phyloP scores from a whole-genome alignment of 2,888 invertebrate species.

The Ypsolopha scabrella region DNA sequence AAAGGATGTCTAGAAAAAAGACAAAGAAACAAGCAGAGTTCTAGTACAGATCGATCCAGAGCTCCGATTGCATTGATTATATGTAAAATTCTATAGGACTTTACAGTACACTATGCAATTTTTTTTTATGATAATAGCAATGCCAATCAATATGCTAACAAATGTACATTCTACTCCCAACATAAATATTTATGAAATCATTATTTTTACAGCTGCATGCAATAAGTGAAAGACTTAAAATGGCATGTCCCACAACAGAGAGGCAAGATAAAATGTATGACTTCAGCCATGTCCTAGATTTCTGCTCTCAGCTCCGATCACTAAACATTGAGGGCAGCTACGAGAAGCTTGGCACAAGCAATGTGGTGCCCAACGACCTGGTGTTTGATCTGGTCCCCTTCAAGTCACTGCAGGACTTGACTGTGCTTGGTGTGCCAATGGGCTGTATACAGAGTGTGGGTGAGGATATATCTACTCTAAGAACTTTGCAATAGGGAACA shows the following conservation, averaged over 20 bases:
- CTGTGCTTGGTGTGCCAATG: slow-evolving; percentile 76
- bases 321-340: slow-evolving; percentile 77
- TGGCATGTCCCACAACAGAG: slow-evolving; percentile 86
- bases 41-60: too few relatives aligned
- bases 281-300: slow-evolving; percentile 92
- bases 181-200: too few relatives aligned
- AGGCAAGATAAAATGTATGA: slow-evolving; percentile 85
- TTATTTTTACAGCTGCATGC: slow-evolving; percentile 80
- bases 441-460: slow-evolving; percentile 75
- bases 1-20: too few relatives aligned
- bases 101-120: too few relatives aligned
- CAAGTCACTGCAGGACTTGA: slow-evolving; percentile 79
- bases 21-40: too few relatives aligned
- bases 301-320: slow-evolving; percentile 80
- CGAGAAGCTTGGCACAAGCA: slow-evolving; percentile 82
- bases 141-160: too few relatives aligned
- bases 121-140: too few relatives aligned
- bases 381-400: slow-evolving; percentile 87
- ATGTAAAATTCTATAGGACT: too few relatives aligned
- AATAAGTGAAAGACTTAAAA: slow-evolving; percentile 88
- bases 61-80: too few relatives aligned
- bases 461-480: slow-evolving; percentile 19
- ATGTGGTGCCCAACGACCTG: slow-evolving; percentile 84
- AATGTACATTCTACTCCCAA: too few relatives aligned
- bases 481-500: too few relatives aligned